Evolutionary conservation across 2,888 invertebrate species (phyloP), one percentile per base, ranked within the genome.

Genomic region (Scaptomyza tumidula): DNA sequence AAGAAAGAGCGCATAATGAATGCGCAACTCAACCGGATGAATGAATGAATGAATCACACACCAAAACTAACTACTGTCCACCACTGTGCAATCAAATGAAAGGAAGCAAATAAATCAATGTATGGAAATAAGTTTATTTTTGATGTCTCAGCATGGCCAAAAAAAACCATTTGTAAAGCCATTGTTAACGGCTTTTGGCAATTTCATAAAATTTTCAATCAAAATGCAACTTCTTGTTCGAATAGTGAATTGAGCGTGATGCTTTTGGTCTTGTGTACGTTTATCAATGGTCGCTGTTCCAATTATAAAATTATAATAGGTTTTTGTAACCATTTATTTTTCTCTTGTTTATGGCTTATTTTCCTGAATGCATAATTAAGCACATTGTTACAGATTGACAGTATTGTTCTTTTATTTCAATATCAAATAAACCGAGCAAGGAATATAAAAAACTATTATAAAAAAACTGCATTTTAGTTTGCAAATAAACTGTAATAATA

Each of bases 21-120:
- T 63, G 61, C 50, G 43, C 41, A 55, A 58, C 37, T 64, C 16
- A 53, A 53, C 46, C 62, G 64, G 59, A 48, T 53, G 49, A 54
- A 33, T 52, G 52, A 61, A 44, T 44, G 19, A 13, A 53, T 72
- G 67, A 59, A 56, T 59, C 56, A n/a, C 33, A 57, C 19, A 48
- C 29, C 50, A 39, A 45, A 14, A 11, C 37, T 14, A 37, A 35
- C 31, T 39, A 44, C 29, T 63, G 35, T 35, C 35, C 39, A 37
- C 63, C 56, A 71, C 67, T 75, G 79, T 71, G 71, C 74, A 83
- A 82, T 83, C 73, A 80, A 73, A 73, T 82, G 82, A 61, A 56
- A 78, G 33, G 48, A 72, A 72, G 69, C 69, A 71, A 78, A 66
- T 84, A 76, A 81, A 66, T 84, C 74, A 81, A 76, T 76, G 65